Percentiles rank a stretch among this genome's conserved stretches.
Evolutionary conservation across 2,888 invertebrate species (phyloP).

Genomic region (Pseudococcus jackbeardsleyi): DNA sequence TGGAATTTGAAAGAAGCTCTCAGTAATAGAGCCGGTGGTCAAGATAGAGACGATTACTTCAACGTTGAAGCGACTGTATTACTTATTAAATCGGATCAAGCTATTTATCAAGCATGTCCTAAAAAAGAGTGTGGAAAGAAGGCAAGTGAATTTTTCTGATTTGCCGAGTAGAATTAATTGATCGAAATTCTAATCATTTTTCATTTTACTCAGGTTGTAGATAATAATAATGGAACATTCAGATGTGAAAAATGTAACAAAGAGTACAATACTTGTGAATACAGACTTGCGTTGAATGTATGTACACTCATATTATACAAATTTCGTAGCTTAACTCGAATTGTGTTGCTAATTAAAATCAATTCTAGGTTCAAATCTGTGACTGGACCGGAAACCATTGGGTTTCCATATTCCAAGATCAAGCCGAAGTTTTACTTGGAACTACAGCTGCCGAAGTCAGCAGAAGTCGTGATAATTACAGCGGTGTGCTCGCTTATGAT

Average conservation of each 20-base stretch:
- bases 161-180: constrained; percentile 25
- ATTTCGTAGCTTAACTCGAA: background rate
- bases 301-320: constrained; percentile 70
- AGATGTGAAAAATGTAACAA: constrained; percentile 95
- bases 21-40: constrained; percentile 78
- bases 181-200: constrained; percentile 67
- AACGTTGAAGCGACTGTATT: constrained; percentile 83
- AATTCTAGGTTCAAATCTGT: constrained; percentile 79
- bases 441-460: constrained; percentile 83
- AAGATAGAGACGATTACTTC: constrained; percentile 87
- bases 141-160: constrained; percentile 67
- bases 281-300: constrained; percentile 80
- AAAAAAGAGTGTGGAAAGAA: constrained; percentile 94
- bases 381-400: constrained; percentile 92
- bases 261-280: constrained; percentile 87
- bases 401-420: constrained; percentile 90
- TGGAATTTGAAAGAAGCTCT: constrained; percentile 83
- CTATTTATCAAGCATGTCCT: constrained; percentile 93
- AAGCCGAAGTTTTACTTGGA: constrained; percentile 84
- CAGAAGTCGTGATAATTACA: constrained; percentile 74
- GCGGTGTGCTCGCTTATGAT: constrained; percentile 76
- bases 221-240: constrained; percentile 88
- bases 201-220: constrained; percentile 74
- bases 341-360: constrained; percentile 43
- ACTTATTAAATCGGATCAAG: constrained; percentile 84